Conservation (phyloP, 30 jellyfish, hydroid and myxozoan species). For the Aurelia coerulea region DNA sequence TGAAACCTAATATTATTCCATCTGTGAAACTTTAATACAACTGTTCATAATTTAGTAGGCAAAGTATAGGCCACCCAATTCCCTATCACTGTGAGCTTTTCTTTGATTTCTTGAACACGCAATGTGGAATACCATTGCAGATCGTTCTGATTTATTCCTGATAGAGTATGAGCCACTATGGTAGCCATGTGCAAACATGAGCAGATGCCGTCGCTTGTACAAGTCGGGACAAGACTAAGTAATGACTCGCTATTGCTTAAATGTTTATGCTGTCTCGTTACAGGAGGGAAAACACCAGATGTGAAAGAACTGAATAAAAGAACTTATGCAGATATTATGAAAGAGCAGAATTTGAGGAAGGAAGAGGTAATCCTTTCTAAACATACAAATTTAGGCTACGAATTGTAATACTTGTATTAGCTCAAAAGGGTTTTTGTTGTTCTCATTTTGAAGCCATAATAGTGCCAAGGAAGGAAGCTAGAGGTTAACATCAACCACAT, state of each 20-base stretch:
- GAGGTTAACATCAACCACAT: too few species aligned
- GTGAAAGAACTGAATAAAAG: constrained; percentile 63
- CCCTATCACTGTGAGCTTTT: too few species aligned
- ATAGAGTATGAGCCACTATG: constrained; percentile 29
- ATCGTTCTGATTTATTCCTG: constrained; percentile 1
- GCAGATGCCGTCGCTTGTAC: constrained; percentile 54
- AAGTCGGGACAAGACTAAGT: background rate
- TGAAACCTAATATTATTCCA: too few species aligned
- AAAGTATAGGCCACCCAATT: too few species aligned
- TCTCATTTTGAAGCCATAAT: too few species aligned
- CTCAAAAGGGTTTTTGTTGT: too few species aligned
- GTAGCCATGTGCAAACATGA: constrained; percentile 59
- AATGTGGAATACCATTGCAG: constrained; percentile 58
- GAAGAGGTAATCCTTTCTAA: constrained; percentile 67
- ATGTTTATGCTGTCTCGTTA: background rate
- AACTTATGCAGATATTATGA: constrained; percentile 83
- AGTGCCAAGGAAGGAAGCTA: too few species aligned
- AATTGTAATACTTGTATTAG: too few species aligned
- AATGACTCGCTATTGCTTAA: background rate
- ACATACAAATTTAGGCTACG: too few species aligned
- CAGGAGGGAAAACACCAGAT: constrained; percentile 99
- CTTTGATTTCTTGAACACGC: background rate
- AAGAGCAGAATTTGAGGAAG: constrained; percentile 79
- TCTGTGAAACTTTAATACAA: too few species aligned
- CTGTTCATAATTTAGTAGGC: too few species aligned